phyloP scores from a whole-genome alignment of 2,797 vertebrate species.

The Xenops minutus region DNA sequence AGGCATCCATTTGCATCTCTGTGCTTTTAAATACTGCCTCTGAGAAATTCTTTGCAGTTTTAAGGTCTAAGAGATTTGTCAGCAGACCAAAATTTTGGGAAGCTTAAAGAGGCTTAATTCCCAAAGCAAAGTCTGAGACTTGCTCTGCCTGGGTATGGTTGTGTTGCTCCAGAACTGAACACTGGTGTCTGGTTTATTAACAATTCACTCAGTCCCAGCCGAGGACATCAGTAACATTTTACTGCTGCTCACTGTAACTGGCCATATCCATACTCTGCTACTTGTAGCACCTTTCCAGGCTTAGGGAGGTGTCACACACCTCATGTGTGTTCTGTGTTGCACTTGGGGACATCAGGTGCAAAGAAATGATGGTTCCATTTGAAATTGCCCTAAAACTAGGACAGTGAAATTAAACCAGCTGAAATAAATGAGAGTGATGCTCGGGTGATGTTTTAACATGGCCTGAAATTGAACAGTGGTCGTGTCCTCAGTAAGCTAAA shows the following conservation, averaged over 20 bases:
- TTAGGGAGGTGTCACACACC: neutral
- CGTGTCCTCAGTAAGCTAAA: neutral
- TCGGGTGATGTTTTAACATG: neutral
- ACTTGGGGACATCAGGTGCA: neutral
- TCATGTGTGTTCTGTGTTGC: neutral
- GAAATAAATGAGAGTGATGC: neutral
- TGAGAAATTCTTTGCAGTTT: neutral
- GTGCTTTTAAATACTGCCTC: neutral
- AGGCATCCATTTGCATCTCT: neutral
- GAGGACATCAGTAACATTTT: neutral
- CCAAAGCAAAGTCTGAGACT: neutral
- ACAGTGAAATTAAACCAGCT: neutral
- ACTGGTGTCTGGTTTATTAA: neutral
- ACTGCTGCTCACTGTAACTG: neutral
- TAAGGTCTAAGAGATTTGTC: neutral
- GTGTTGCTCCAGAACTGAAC: neutral
- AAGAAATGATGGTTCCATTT: neutral
- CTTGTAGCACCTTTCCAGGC: neutral
- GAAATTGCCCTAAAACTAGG: neutral
- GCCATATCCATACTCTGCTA: neutral
- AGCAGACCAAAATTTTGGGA: neutral
- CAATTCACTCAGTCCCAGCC: neutral
- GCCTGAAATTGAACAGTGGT: rapidly evolving
- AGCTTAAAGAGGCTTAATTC: neutral
- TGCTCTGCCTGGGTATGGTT: neutral